Conservation (phyloP, 2,888 invertebrate genomes). For the Chrysolina americana region DNA sequence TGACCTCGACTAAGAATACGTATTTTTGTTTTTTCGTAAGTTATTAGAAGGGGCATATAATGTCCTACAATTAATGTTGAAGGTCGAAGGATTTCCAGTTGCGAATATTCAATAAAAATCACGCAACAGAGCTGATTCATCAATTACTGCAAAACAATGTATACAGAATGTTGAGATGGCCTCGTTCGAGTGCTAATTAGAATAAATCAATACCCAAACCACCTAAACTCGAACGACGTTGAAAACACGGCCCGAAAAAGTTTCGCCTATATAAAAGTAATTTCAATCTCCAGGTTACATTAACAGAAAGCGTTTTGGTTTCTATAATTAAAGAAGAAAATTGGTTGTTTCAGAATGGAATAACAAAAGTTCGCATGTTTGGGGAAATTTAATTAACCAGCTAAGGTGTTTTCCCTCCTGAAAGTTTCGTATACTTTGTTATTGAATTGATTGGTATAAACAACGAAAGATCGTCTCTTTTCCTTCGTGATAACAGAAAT, state of each 20-base stretch:
- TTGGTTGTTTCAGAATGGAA: not conserved
- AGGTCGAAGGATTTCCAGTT: no score
- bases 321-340: not conserved
- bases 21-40: no score
- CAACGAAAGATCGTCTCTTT: not conserved
- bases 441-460: not conserved
- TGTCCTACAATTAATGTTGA: no score
- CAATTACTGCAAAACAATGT: not conserved
- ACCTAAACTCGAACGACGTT: not conserved
- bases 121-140: no score
- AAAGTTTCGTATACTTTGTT: not conserved
- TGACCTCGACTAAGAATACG: no score
- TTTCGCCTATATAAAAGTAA: not conserved
- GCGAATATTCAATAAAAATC: no score
- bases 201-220: slow-evolving; percentile 46
- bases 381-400: not conserved
- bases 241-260: not conserved
- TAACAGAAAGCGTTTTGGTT: slow-evolving; percentile 3
- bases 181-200: slow-evolving; percentile 44
- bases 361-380: slow-evolving; percentile 1
- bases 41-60: no score
- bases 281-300: not conserved
- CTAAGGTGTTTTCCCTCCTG: not conserved
- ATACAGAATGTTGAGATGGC: slow-evolving; percentile 22
- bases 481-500: no score